Evolutionary conservation across 2,888 invertebrate genomes (phyloP).

Genomic region (Griposia aprilina): DNA sequence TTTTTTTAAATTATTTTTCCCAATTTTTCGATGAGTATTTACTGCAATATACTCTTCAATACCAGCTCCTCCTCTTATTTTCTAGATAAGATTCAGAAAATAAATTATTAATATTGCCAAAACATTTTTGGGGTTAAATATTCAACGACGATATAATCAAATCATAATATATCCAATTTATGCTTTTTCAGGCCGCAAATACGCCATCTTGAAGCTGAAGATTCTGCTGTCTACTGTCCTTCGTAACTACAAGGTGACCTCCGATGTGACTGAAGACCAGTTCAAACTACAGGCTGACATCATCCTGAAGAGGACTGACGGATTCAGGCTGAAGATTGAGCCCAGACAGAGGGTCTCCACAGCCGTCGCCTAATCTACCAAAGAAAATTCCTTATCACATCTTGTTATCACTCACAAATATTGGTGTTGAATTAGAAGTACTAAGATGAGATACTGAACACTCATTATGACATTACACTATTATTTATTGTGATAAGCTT

Average conservation of each 20-base stretch:
- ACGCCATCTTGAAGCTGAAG: slow-evolving; percentile 95
- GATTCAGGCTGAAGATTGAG: slow-evolving; percentile 93
- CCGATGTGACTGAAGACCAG: slow-evolving; percentile 92
- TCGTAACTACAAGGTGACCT: slow-evolving; percentile 92
- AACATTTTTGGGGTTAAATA: background rate
- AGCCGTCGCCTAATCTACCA: slow-evolving; percentile 45
- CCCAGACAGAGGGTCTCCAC: slow-evolving; percentile 86
- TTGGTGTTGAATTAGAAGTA: slow-evolving; percentile 27
- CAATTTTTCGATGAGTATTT: background rate
- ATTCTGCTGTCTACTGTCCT: slow-evolving; percentile 93
- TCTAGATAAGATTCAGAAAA: background rate
- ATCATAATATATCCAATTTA: background rate
- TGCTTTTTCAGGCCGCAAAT: slow-evolving; percentile 91
- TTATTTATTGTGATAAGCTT: slow-evolving; percentile 35
- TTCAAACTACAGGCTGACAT: slow-evolving; percentile 94
- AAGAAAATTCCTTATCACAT: slow-evolving; percentile 28
- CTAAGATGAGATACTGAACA: slow-evolving; percentile 30
- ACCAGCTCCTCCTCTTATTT: background rate
- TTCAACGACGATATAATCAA: background rate
- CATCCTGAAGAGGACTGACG: slow-evolving; percentile 93
- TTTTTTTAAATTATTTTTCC: background rate
- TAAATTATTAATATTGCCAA: background rate
- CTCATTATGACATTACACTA: slow-evolving; percentile 36
- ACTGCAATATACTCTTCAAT: background rate
- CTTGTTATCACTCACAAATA: slow-evolving; percentile 9